Evolutionary conservation across 2,797 vertebrate genomes (phyloP), one percentile per base, ranked within the genome.

Genomic region (Bovichtus variegatus): DNA sequence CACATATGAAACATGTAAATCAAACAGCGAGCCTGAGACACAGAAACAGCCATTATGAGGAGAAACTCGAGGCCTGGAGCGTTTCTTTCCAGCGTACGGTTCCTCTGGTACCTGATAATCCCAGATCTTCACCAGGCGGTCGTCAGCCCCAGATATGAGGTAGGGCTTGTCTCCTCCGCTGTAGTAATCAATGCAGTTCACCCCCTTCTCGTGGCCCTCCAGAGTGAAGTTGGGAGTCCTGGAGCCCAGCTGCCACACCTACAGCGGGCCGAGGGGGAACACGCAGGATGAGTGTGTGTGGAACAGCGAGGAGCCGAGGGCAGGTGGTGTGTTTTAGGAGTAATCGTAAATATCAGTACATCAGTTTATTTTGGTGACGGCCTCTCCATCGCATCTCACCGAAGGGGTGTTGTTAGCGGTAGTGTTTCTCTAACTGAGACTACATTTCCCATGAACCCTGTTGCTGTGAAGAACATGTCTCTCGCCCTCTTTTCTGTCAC

Each of bases 221-320:
- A 99, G 93, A 19, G 97, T 99, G 83, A 99, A 99, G 93, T 99
- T 99, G 57, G 97, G 97, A 51, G 97, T 96, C 1, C 94, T 96
- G 13, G 97, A 97, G 16, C 97, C 97, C 38, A 98, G 94, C 86
- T 99, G 97, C 97, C 97, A 99, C 5, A 99, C 97, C 97, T 99
- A 68, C 49, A 60, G 43, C 23, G 58, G 29, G 9, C 5, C 11
- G 12, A 50, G 10, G 0, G 3, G n/a, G 53, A 41, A 25, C 21
- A 60, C 9, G 25, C 19, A n/a, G n/a, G n/a, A n/a, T n/a, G n/a
- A n/a, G n/a, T n/a, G n/a, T n/a, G n/a, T n/a, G n/a, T n/a, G n/a
- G n/a, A n/a, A n/a, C n/a, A n/a, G n/a, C n/a, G n/a, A n/a, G n/a
- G n/a, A n/a, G n/a, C n/a, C n/a, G 31, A 34, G 31, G 31, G 31